Evolutionary conservation across 2,797 vertebrate species (phyloP), one percentile per base, ranked within the genome.

Genomic region (Clarias laeviceps): DNA sequence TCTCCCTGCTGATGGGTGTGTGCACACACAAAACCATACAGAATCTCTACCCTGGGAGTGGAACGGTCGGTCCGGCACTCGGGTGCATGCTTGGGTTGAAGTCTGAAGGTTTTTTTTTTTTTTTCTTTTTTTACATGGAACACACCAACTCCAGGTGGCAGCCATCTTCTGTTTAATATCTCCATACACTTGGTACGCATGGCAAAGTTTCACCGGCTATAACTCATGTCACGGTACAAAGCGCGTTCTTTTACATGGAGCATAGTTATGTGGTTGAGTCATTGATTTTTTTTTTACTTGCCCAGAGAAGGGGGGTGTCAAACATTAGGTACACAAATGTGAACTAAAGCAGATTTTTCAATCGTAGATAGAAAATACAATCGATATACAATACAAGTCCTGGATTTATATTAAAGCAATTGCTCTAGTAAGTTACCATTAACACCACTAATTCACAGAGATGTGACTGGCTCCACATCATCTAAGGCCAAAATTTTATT

Each of bases 61-160:
- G 32, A 5, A 18, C 18, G 4, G n/a, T 61, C 18, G 4, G n/a
- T 61, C 70, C 64, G 66, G 22, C 27, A 22, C 59, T 32, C 24
- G 2, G 56, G 64, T 72, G 78, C 45, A 85, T 32, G 50, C 37
- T 50, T 7, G 45, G 76, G 80, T 56, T 82, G 5, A 80, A 32
- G 29, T 29, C 66, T 72, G 45, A 57, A 59, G n/a, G 73, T 66
- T 62, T 83, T 82, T 64, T 24, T 27, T n/a, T 12, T 11, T 12
- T 27, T 7, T 32, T 27, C 14, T 64, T 65, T 65, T 65, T 65
- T 18, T 1, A 61, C 22, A 80, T 11, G 2, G 37, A 50, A 64
- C 74, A 82, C 77, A 80, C 15, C 57, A 5, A 15, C 76, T 72
- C 80, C 65, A 79, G 66, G 69, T 78, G 64, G 27, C 27, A n/a